Evolutionary conservation across 2,888 invertebrate species (phyloP).

Genomic region (Diplazon laetatorius): DNA sequence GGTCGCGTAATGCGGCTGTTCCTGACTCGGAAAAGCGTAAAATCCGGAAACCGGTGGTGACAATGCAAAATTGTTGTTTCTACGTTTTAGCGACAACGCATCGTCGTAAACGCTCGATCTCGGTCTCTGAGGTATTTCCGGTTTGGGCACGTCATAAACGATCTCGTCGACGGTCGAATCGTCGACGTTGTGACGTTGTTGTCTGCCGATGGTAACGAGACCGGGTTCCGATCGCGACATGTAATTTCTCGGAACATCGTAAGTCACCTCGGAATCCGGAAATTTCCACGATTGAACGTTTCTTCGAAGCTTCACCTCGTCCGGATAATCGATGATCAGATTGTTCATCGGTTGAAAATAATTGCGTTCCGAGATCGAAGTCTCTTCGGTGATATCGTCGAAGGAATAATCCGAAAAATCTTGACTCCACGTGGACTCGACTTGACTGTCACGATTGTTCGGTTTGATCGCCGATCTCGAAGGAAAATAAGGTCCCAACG

Average conservation of each 20-base stretch:
- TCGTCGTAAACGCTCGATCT: slow-evolving; percentile 70
- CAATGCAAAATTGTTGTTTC: slow-evolving; percentile 35
- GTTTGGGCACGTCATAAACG: slow-evolving; percentile 69
- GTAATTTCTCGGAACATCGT: slow-evolving; percentile 68
- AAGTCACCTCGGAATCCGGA: slow-evolving; percentile 54
- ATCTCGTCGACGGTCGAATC: background rate
- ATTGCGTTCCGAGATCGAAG: slow-evolving; percentile 33
- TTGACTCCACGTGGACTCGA: background rate
- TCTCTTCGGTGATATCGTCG: slow-evolving; percentile 1
- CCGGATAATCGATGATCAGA: slow-evolving; percentile 52
- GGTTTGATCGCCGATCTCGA: slow-evolving; percentile 1
- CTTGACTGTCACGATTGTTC: background rate
- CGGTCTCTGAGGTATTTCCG: slow-evolving; percentile 57
- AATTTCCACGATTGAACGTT: slow-evolving; percentile 50
- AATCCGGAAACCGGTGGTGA: slow-evolving; percentile 25
- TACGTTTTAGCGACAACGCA: slow-evolving; percentile 65
- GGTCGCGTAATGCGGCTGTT: slow-evolving; percentile 66
- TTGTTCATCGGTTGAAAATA: slow-evolving; percentile 1
- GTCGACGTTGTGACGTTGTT: too few relatives aligned
- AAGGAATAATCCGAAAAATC: slow-evolving; percentile 4
- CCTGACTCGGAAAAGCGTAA: slow-evolving; percentile 49
- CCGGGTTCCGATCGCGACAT: slow-evolving; percentile 67
- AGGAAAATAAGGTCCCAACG: slow-evolving; percentile 68
- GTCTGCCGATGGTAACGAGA: slow-evolving; percentile 18
- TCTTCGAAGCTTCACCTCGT: slow-evolving; percentile 65